Base-by-base conservation (phyloP, 2,797 vertebrate species). In the Chiloscyllium punctatum region DNA sequence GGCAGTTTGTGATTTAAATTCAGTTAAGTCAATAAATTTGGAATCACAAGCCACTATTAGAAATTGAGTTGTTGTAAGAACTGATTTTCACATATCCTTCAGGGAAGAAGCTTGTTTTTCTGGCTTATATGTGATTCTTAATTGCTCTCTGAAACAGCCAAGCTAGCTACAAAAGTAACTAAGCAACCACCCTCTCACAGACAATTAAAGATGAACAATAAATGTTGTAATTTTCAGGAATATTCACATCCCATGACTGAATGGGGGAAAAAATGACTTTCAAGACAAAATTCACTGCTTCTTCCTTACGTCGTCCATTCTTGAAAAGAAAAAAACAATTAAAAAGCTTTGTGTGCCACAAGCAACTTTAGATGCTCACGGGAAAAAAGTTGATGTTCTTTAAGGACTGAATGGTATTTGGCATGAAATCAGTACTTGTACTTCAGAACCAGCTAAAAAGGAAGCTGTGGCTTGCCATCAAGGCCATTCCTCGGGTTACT, bases 401-500 rank as follows among this genome's bases (percentile, higher is more conserved):
- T 84, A 48, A 84, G 82, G 18, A 25, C 37, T 84, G 37, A 84
- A 84, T 88, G 86, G 25, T 88, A 51, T 15, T 88, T 88, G 86
- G 86, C 86, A 88, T 88, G 51, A 88, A 88, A 27, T 30, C 30
- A 57, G 51, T 27, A 25, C 51, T 88, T 57, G 86, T 27, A 57
- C 27, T 88, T 57, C 51, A 53, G 48, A 57, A 57, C 86, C 42
- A 94, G 51, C 90, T 94, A 69, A 94, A 68, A 94, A 94, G 66
- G n/a, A 94, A 42, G n/a, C 33, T 69, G n/a, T 94, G 90, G 66
- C 33, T 94, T 8, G 37, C n/a, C 69, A 3, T 94, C 62, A 94
- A 69, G 90, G 90, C 66, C 90, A 94, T 37, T 68, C 68, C 90
- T 66, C 66, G 42, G 66, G 62, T 69, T 94, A 94, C 90, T 42